Evolutionary conservation across 2,113 vertebrate species (phyloP).

Genomic region (Cheirogaleus medius): DNA sequence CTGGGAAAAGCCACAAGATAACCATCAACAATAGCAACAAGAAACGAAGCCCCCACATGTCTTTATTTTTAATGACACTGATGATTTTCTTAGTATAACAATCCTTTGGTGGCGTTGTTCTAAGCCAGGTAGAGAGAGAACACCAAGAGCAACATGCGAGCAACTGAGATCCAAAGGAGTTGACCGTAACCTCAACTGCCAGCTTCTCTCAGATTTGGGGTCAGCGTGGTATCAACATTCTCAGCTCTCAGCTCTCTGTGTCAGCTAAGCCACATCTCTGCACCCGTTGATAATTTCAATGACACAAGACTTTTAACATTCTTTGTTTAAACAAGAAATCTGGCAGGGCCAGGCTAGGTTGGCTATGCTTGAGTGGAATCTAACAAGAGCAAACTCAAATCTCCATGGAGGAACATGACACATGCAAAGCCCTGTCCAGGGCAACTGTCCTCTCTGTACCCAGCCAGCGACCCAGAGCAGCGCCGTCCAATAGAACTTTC

Average conservation of each 20-base stretch:
- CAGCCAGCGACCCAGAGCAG: no score
- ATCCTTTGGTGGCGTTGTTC: neutral
- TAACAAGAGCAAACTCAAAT: neutral
- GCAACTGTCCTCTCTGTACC: rapidly evolving
- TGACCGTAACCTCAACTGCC: neutral
- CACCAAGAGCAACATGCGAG: neutral
- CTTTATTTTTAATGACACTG: neutral
- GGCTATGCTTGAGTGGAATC: neutral
- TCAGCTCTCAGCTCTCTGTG: neutral
- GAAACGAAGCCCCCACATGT: neutral
- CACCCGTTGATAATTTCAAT: neutral
- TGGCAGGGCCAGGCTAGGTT: neutral
- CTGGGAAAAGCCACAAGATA: neutral
- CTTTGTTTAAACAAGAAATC: neutral
- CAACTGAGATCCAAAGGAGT: neutral
- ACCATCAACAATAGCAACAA: neutral
- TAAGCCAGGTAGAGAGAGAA: no score
- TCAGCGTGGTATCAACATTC: rapidly evolving
- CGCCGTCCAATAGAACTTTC: neutral
- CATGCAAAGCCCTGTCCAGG: neutral
- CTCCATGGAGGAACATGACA: neutral
- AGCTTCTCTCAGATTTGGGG: neutral
- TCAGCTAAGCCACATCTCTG: neutral
- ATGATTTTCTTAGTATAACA: neutral
- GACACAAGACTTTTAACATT: neutral